Percentiles rank a stretch among this genome's conserved stretches.
Conservation (phyloP, 1,140 invertebrate genomes). For the Zaprionus tsacasi region DNA sequence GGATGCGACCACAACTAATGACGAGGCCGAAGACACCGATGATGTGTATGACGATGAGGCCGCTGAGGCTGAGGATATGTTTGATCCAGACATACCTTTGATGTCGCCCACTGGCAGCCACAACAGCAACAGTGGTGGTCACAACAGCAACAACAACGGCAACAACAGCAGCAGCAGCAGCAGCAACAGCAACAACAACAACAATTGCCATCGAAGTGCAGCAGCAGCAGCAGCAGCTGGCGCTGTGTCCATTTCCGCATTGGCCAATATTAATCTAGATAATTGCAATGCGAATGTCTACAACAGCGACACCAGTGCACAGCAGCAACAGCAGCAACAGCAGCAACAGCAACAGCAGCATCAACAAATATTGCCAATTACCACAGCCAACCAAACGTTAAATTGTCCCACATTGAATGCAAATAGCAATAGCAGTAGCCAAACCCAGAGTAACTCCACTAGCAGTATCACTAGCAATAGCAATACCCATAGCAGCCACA, state of each 20-base stretch:
- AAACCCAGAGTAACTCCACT: slow-evolving; percentile 61
- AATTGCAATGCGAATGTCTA: slow-evolving; percentile 83
- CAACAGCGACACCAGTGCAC: slow-evolving; percentile 47
- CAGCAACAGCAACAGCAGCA: slow-evolving; percentile 30
- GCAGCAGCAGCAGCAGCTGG: slow-evolving; percentile 13
- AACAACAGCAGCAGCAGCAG: slow-evolving; percentile 21
- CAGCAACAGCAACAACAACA: slow-evolving; percentile 43
- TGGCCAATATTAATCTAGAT: slow-evolving; percentile 81
- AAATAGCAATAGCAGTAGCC: slow-evolving; percentile 59
- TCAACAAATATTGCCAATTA: slow-evolving; percentile 64
- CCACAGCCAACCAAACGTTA: slow-evolving; percentile 71
- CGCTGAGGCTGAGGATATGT: slow-evolving; percentile 73
- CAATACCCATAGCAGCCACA: slow-evolving; percentile 47
- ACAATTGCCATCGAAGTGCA: slow-evolving; percentile 37
- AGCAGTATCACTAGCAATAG: slow-evolving; percentile 47
- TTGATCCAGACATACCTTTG: slow-evolving; percentile 71
- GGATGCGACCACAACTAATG: slow-evolving; percentile 71
- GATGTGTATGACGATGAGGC: slow-evolving; percentile 60
- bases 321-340: slow-evolving; percentile 30
- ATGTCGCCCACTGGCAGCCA: slow-evolving; percentile 75
- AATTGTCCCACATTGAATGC: slow-evolving; percentile 77
- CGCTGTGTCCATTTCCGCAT: slow-evolving; percentile 38
- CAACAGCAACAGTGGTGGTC: slow-evolving; percentile 60
- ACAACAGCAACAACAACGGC: slow-evolving; percentile 7
- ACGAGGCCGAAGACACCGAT: slow-evolving; percentile 68